Evolutionary conservation across 2,888 invertebrate species (phyloP), one percentile per base, ranked within the genome.

Genomic region (Aleiodes testaceus): DNA sequence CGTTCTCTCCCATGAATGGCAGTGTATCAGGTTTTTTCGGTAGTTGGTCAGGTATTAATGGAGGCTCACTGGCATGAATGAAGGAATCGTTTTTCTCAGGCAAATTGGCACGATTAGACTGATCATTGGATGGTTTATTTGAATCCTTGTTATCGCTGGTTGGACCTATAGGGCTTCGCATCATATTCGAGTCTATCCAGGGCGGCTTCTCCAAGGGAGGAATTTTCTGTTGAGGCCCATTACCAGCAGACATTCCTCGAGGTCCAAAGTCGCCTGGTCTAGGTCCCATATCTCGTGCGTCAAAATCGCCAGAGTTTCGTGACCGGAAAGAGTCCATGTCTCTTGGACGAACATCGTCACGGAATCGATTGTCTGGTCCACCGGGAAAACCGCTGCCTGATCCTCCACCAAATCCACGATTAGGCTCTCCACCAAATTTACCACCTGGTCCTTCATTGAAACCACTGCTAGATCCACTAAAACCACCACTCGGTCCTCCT

Each of bases 1-100:
- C 86, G 68, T 84, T 85, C 55, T 83, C 84, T 1, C 83, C 84
- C 84, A 86, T 85, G 45, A 87, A 87, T 0, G 86, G 86, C 12
- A 87, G 72, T 6, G 72, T 81, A 26, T 85, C 81, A 2, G 78
- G 16, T 52, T 82, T 81, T 63, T 79, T 79, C 6, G 47, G 44
- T 18, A 47, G 26, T 63, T 50, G 18, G 12, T 45, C 20, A 2
- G 66, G 11, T n/a, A 12, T n/a, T 6, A 63, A 49, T 12, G 70
- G 52, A 11, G 68, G 49, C 22, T 73, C 69, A 44, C 12, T 44
- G 9, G 44, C 16, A 14, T n/a, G n/a, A 18, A 12, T 20, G 30
- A 61, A 42, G 11, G 66, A 22, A 4, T 66, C 63, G 7, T 50
- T 2, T 4, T 42, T 53, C 14, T 14, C 49, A 36, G 26, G 5